Conservation (phyloP, 2,888 invertebrate species). For the Stictocephala bisonia region DNA sequence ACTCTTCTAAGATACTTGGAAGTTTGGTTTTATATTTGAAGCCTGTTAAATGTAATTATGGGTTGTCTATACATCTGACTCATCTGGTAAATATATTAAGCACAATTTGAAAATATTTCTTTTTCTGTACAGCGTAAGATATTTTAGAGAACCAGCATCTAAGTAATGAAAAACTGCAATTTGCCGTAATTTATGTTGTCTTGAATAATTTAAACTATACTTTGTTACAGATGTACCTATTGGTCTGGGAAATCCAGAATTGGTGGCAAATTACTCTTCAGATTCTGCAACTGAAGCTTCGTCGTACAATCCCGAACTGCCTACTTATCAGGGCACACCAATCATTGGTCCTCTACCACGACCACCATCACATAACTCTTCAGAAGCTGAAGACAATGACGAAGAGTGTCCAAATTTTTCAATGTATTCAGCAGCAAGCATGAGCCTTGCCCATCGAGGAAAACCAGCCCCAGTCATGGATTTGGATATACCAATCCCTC, state of each 20-base stretch:
- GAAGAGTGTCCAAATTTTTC: slow-evolving; percentile 88
- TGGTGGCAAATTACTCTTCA: slow-evolving; percentile 40
- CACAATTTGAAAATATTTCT: no score
- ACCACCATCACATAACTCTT: slow-evolving; percentile 44
- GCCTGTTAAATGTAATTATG: no score
- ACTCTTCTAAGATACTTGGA: no score
- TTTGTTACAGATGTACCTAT: slow-evolving; percentile 11
- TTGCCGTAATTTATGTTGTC: no score
- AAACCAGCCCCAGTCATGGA: background rate
- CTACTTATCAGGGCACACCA: slow-evolving; percentile 46
- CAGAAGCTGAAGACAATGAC: slow-evolving; percentile 69
- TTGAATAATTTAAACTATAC: no score
- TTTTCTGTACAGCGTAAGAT: no score
- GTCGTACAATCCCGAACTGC: slow-evolving; percentile 53
- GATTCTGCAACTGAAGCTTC: slow-evolving; percentile 23
- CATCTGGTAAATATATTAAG: no score
- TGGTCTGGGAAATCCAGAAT: slow-evolving; percentile 3
- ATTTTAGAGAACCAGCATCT: no score
- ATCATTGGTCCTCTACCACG: slow-evolving; percentile 43
- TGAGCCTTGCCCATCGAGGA: slow-evolving; percentile 73
- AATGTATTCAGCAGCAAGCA: slow-evolving; percentile 84
- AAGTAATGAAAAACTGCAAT: no score
- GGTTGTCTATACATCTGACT: no score
- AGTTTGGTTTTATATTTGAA: no score
- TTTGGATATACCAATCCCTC: slow-evolving; percentile 42